Conservation (phyloP, 2,888 invertebrate genomes). For the Drosophila suboccidentalis region DNA sequence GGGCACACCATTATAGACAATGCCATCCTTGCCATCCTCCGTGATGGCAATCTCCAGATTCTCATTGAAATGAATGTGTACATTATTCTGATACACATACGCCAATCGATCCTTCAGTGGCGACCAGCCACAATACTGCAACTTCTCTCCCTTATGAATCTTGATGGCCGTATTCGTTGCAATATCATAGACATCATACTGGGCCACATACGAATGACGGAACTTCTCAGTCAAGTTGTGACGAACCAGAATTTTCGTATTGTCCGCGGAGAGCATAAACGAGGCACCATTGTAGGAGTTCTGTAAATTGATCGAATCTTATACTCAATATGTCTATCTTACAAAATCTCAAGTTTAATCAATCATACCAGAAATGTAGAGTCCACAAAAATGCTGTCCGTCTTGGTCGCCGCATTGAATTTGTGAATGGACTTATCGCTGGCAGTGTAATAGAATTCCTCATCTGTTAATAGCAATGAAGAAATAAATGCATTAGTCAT, state of each 20-base stretch:
- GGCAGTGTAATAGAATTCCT: constrained; percentile 87
- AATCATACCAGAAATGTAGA: constrained; percentile 75
- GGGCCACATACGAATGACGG: constrained; percentile 89
- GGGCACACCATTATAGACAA: constrained; percentile 92
- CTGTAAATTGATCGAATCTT: constrained; percentile 59
- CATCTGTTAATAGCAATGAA: constrained; percentile 83
- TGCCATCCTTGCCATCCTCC: constrained; percentile 88
- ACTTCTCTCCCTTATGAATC: constrained; percentile 87
- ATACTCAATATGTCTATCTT: neutral
- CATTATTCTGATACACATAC: constrained; percentile 90
- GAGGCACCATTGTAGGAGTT: constrained; percentile 78
- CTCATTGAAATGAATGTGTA: constrained; percentile 86
- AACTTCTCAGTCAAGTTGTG: constrained; percentile 85
- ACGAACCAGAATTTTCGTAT: constrained; percentile 81
- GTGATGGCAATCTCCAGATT: constrained; percentile 87
- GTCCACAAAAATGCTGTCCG: constrained; percentile 62
- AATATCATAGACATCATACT: constrained; percentile 88
- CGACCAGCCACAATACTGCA: constrained; percentile 89
- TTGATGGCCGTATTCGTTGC: constrained; percentile 78
- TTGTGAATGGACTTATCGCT: constrained; percentile 81
- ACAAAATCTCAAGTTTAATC: neutral
- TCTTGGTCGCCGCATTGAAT: constrained; percentile 86
- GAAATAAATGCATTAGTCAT: neutral
- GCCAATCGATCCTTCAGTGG: constrained; percentile 87
- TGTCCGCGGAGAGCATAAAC: constrained; percentile 84